Percentiles rank a stretch among this genome's conserved stretches.
Evolutionary conservation across 2,113 vertebrate species (phyloP).

Genomic region (Proterorhinus semilunaris): DNA sequence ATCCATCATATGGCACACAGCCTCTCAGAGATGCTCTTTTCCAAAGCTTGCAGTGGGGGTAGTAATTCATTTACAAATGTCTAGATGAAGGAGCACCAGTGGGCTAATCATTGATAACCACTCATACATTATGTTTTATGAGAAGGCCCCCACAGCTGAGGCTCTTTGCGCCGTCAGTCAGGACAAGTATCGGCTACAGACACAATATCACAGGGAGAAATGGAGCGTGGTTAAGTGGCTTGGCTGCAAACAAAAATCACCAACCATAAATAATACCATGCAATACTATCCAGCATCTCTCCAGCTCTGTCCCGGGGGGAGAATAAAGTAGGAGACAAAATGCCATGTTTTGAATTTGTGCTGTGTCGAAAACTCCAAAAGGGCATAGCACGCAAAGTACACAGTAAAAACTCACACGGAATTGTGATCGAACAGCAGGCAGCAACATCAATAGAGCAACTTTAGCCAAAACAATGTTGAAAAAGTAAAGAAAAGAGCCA

Average conservation of each 20-base stretch:
- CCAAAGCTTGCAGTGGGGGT: neutral
- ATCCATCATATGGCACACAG: neutral
- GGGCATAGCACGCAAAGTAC: no score
- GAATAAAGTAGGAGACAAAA: neutral
- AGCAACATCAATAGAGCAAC: no score
- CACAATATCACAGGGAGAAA: constrained; percentile 41
- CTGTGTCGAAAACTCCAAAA: neutral
- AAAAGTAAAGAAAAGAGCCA: no score
- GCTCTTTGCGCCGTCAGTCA: constrained; percentile 12
- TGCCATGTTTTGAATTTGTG: neutral
- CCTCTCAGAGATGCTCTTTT: neutral
- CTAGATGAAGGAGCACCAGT: constrained; percentile 9
- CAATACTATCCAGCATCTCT: constrained; percentile 5
- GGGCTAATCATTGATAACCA: constrained; percentile 8
- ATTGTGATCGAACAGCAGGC: no score
- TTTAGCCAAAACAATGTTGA: no score
- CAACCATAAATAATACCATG: constrained; percentile 24
- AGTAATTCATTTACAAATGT: constrained; percentile 25
- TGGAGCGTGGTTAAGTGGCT: constrained; percentile 56
- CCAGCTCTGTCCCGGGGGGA: constrained; percentile 19
- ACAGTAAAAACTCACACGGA: no score
- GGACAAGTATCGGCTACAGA: constrained; percentile 48
- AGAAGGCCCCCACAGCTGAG: neutral
- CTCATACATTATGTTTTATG: neutral
- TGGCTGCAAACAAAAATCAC: constrained; percentile 40